Conservation (phyloP, 2,797 vertebrate genomes). For the Dendrocincla fuliginosa region DNA sequence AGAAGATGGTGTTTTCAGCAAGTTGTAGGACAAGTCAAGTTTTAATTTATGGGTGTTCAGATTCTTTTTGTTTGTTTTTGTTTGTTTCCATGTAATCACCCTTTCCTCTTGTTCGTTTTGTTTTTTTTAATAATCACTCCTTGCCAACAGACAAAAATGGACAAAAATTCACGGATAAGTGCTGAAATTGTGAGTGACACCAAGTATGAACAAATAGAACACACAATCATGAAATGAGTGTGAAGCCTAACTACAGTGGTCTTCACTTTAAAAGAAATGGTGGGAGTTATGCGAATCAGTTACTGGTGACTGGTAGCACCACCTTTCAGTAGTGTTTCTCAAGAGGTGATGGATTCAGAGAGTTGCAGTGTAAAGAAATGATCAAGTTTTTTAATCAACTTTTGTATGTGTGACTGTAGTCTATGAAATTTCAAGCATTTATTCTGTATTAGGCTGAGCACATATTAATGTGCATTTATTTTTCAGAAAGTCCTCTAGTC, state of each 20-base stretch:
- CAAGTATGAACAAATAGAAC: not conserved
- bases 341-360: not conserved
- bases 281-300: not conserved
- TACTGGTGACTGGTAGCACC: not conserved
- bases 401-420: not conserved
- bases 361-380: not conserved
- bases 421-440: not conserved
- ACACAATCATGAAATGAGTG: not conserved
- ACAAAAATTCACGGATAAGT: not conserved
- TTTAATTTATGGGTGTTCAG: not conserved
- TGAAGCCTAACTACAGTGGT: not conserved
- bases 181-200: not conserved
- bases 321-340: not conserved
- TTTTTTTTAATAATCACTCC: not conserved
- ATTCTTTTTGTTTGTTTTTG: not conserved
- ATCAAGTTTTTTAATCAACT: not conserved
- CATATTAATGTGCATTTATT: not conserved
- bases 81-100: not conserved
- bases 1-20: not conserved
- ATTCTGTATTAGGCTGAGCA: not conserved
- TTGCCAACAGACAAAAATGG: not conserved
- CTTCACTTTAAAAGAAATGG: not conserved
- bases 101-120: not conserved
- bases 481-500: slow-evolving; percentile 8
- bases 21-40: not conserved